Evolutionary conservation across 1,140 invertebrate genomes (phyloP), one percentile per base, ranked within the genome.

Genomic region (Amyelois transitella): DNA sequence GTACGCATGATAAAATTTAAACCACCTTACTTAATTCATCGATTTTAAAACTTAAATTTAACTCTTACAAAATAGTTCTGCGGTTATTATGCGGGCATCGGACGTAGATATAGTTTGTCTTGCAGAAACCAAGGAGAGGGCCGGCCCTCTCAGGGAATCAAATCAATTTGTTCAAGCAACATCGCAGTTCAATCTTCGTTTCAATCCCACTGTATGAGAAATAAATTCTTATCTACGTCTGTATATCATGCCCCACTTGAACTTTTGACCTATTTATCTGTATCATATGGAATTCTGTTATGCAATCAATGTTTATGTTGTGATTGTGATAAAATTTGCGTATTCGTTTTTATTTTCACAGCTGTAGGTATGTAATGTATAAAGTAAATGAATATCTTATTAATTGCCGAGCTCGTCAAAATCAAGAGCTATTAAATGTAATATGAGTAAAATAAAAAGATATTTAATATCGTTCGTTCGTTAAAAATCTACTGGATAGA

Each of bases 141-240:
- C 12, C 5, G 5, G 32, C 17, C 75, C 65, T 65, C 69, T 64
- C 60, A 56, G 64, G 73, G 75, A 77, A 77, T 75, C 69, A 60
- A 81, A 81, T 81, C 78, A 84, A 84, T 81, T 81, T 81, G 74
- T 75, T 64, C 67, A 53, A 70, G 70, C 66, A 78, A 80, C 76
- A 77, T 72, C 65, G 69, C 62, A 54, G 64, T 69, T 21, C 71
- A 54, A 72, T 76, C 72, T 64, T 56, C 71, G 62, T 66, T 52
- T 53, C 64, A 59, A 66, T 75, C 60, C 68, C 1, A 21, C 2
- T 48, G 20, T 2, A 21, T 43, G 53, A 53, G 48, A 14, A 53
- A 60, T 57, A 4, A 21, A 24, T 53, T 21, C 38, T 53, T 38
- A 38, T 48, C 45, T 22, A 21, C 22, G 45, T 38, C 28, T 45